phyloP scores from a whole-genome alignment of 1,140 invertebrate genomes.

The Tetramorium simillimum region DNA sequence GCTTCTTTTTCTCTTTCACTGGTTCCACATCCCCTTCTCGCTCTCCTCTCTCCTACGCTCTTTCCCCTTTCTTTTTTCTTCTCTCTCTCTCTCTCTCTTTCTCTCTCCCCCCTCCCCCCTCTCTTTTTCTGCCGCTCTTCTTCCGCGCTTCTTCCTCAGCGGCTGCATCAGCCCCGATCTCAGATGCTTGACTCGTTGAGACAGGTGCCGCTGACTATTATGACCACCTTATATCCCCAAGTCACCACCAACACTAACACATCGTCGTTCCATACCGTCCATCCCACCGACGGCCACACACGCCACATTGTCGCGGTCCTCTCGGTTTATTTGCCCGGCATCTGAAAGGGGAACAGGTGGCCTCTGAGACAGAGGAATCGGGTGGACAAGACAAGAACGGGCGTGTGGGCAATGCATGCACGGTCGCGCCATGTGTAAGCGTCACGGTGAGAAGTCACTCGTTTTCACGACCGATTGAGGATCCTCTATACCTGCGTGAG shows the following conservation, averaged over 20 bases:
- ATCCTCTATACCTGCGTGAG: constrained; percentile 9
- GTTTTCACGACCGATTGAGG: constrained; percentile 43
- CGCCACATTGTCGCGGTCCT: constrained; percentile 72
- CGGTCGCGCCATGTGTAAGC: constrained; percentile 64
- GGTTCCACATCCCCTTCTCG: background rate
- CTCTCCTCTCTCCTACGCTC: background rate
- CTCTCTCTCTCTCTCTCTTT: background rate
- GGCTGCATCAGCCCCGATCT: constrained; percentile 72
- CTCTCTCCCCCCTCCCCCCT: background rate
- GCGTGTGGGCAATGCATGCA: constrained; percentile 51
- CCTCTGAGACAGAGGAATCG: constrained; percentile 67
- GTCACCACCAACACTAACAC: constrained; percentile 64
- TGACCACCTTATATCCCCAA: constrained; percentile 72
- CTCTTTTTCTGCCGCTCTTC: constrained; percentile 20
- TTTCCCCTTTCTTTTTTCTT: background rate
- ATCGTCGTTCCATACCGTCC: constrained; percentile 26
- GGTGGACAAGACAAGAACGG: constrained; percentile 45
- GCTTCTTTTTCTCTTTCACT: constrained; percentile 51
- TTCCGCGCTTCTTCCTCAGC: constrained; percentile 62
- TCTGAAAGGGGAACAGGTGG: constrained; percentile 76
- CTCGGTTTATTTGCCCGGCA: constrained; percentile 73
- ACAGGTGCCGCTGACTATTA: constrained; percentile 78
- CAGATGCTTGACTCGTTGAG: constrained; percentile 69
- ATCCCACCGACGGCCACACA: constrained; percentile 61
- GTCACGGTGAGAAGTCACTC: constrained; percentile 64